Conservation (phyloP, 2,888 invertebrate genomes). For the Chironomus tentans region DNA sequence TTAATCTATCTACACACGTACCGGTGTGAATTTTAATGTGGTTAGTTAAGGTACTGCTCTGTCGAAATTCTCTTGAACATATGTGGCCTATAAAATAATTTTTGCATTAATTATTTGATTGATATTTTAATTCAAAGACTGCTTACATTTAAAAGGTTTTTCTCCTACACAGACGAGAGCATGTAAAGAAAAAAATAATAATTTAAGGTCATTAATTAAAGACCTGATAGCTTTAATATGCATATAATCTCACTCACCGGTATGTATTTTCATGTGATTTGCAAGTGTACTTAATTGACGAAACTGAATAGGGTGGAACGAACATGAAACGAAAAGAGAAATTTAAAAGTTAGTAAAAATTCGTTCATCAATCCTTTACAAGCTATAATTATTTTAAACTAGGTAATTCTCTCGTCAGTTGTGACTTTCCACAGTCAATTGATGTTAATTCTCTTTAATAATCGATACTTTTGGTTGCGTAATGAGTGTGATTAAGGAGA, state of each 20-base stretch:
- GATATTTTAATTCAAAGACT: neutral
- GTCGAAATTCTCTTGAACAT: conserved; percentile 43
- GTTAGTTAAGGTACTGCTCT: conserved; percentile 43
- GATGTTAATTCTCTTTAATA: too few relatives aligned
- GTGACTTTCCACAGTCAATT: too few relatives aligned
- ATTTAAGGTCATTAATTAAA: neutral
- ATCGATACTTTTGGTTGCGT: too few relatives aligned
- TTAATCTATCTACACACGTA: neutral
- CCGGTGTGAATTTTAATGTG: conserved; percentile 43
- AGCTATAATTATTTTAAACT: neutral
- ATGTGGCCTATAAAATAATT: conserved; percentile 34
- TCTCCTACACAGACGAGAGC: conserved; percentile 33
- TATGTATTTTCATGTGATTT: conserved; percentile 43
- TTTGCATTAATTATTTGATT: neutral
- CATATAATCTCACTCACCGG: conserved; percentile 28
- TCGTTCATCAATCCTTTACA: neutral
- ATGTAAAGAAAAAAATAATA: conserved; percentile 29
- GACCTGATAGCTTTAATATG: neutral
- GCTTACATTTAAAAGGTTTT: conserved; percentile 14
- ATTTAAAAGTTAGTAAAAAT: neutral
- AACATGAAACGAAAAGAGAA: neutral
- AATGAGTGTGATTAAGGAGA: too few relatives aligned
- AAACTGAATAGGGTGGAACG: conserved; percentile 32
- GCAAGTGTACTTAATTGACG: conserved; percentile 43
- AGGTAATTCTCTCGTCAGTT: too few relatives aligned